These are phyloP conservation scores for Nipponia nippon DNA, from an alignment of 2,113 vertebrate genomes.

Conservation along the genomic window DNA sequence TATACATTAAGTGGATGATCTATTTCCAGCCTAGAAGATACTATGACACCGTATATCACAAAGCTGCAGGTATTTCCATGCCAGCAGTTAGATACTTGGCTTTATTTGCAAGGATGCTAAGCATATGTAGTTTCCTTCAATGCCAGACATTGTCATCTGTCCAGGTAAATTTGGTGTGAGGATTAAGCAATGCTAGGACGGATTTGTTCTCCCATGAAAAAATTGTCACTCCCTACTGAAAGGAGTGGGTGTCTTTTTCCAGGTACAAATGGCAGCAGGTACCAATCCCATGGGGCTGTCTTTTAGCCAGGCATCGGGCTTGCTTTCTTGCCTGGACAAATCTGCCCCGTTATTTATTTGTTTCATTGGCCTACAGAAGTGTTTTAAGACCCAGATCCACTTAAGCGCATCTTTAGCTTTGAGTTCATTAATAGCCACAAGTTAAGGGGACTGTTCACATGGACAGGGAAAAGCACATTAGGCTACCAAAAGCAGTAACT, in stretches of 20 bases:
- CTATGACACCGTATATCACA: background rate
- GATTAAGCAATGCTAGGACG: background rate
- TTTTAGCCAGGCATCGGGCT: background rate
- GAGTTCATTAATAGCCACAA: background rate
- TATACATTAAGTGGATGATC: background rate
- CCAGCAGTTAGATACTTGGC: background rate
- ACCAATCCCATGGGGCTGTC: background rate
- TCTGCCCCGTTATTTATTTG: background rate
- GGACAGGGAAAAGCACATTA: background rate
- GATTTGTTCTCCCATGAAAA: background rate
- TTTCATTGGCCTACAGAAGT: background rate
- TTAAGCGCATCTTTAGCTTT: background rate
- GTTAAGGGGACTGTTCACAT: background rate
- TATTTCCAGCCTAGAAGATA: background rate
- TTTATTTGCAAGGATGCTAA: background rate
- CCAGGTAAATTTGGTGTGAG: background rate
- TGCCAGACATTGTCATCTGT: background rate
- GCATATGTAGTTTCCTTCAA: background rate
- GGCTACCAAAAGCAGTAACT: background rate
- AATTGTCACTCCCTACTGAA: background rate
- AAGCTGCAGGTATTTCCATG: background rate
- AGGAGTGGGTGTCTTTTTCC: background rate
- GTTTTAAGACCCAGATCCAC: background rate
- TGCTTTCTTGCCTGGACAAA: background rate
- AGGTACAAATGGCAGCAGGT: background rate